Evolutionary conservation across 2,113 vertebrate species (phyloP), one percentile per base, ranked within the genome.

Genomic region (Australoheros scitulus): DNA sequence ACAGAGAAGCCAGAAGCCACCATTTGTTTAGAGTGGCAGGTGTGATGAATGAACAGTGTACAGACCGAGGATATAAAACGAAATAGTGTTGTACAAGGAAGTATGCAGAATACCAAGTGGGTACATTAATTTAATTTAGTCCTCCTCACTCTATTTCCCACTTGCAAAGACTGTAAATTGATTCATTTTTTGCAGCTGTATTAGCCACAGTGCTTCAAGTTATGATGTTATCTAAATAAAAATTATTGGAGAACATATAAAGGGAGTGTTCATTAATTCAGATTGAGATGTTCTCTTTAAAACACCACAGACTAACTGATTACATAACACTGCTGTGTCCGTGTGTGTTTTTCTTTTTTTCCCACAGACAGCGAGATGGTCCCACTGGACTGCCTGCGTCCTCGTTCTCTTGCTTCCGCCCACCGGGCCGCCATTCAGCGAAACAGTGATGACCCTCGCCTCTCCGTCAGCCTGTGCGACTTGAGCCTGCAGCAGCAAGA

Each of bases 381-480:
- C 88, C 95, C 97, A 29, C 94, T 96, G 0, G 96, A 98, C 92
- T 97, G 95, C 92, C 90, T 97, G 87, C 95, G 96, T 87, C 97
- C 97, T 18, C 96, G 95, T 87, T 97, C 97, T 78, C 97, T 97
- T 83, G 96, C 96, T 0, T 94, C 96, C 74, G 92, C 96, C 93
- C 96, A 96, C 80, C 94, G 95, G 80, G 94, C 96, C 13, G 97
- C 96, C 0, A 93, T 96, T 89, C 94, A 96, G 64, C 94, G 95
- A 43, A 96, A 96, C 68, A 92, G 95, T 0, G 96, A 96, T 76
- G 97, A 97, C 79, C 94, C 96, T 3, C 97, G 96, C 36, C 95
- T 98, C 56, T 97, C 97, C 0, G 96, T 97, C 94, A 97, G 96
- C 95, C 93, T 97, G 68, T 98, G 97, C 0, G 97, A 98, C 93